These are phyloP conservation scores for Diplogasteroides magnus DNA, from an alignment of 1,140 invertebrate species.

Conservation along the genomic window DNA sequence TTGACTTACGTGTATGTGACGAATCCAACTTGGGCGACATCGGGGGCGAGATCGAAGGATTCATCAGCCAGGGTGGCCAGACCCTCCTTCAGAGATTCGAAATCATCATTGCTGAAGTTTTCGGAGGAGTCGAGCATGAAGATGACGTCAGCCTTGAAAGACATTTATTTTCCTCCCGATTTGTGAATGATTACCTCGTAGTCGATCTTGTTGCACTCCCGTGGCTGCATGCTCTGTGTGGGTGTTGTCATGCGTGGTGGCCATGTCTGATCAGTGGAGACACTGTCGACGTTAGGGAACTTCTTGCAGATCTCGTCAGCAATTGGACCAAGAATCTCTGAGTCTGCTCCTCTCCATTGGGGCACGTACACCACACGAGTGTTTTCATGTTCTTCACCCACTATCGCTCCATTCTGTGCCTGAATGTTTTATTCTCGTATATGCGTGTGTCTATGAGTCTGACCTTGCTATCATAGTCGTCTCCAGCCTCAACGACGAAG, in stretches of 20 bases:
- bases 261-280: constrained; percentile 17
- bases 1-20: constrained; percentile 49
- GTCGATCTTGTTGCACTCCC: constrained; percentile 27
- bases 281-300: not conserved
- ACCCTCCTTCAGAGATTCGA: constrained; percentile 43
- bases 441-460: too few species aligned
- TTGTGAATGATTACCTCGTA: constrained; percentile 14
- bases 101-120: constrained; percentile 46
- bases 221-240: not conserved
- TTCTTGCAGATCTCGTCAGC: constrained; percentile 48
- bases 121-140: constrained; percentile 49
- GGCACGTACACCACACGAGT: not conserved
- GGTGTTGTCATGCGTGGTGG: constrained; percentile 33
- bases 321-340: constrained; percentile 40
- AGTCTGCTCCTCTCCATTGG: constrained; percentile 44
- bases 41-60: constrained; percentile 51
- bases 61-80: constrained; percentile 49
- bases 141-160: constrained; percentile 41
- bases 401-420: constrained; percentile 29
- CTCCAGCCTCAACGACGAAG: constrained; percentile 47
- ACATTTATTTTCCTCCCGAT: not conserved
- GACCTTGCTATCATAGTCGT: constrained; percentile 17
- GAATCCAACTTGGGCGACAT: constrained; percentile 51
- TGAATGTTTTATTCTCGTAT: too few species aligned
- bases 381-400: constrained; percentile 19